These are phyloP conservation scores for Actenoides hombroni DNA, from an alignment of 2,113 vertebrate species.

Conservation along the genomic window DNA sequence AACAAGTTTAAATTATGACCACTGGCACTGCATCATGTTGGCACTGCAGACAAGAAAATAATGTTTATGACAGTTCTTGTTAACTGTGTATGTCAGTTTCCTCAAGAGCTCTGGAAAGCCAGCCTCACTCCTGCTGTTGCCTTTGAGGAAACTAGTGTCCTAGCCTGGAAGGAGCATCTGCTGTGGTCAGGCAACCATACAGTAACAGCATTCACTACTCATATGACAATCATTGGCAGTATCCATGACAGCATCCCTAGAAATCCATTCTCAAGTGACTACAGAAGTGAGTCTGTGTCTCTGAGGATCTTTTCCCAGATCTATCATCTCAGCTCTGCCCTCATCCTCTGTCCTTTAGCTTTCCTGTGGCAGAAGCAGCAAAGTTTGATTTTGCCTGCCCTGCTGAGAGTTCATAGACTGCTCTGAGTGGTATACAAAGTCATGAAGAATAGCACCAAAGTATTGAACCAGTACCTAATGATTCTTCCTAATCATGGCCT, in stretches of 20 bases:
- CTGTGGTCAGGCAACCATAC: neutral
- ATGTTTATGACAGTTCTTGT: neutral
- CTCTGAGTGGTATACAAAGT: neutral
- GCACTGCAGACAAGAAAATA: neutral
- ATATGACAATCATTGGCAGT: neutral
- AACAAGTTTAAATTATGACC: neutral
- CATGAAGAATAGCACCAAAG: neutral
- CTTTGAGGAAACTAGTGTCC: neutral
- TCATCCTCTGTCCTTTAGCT: neutral
- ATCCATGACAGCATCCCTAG: neutral
- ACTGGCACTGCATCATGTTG: neutral
- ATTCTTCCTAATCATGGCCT: constrained; percentile 20
- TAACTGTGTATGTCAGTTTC: neutral
- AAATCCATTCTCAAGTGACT: neutral
- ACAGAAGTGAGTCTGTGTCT: neutral
- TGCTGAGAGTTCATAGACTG: neutral
- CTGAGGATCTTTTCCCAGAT: neutral
- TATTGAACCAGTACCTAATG: constrained; percentile 14
- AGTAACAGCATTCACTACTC: neutral
- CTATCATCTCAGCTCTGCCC: neutral
- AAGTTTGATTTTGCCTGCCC: neutral
- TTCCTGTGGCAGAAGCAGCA: neutral
- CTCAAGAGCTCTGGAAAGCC: neutral
- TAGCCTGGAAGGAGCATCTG: neutral
- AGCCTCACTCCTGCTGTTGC: neutral